A percentile compares a stretch with the other conserved stretches of the same genome.
Evolutionary conservation across 2,113 vertebrate genomes (phyloP).

Genomic region (Xiphias gladius): DNA sequence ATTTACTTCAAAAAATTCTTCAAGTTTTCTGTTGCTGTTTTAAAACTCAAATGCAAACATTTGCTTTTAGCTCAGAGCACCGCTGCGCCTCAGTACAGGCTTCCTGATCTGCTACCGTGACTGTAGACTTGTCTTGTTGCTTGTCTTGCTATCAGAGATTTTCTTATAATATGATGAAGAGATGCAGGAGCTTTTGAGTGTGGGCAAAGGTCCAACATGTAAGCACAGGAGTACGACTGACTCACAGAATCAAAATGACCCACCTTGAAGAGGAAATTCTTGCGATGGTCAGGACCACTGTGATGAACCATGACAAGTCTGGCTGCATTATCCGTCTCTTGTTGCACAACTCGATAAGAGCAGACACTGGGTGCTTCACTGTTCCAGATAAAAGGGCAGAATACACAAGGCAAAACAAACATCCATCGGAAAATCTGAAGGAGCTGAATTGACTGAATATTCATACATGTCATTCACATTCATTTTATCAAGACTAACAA

Average conservation of each 20-base stretch:
- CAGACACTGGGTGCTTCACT: conserved; percentile 99
- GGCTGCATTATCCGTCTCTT: conserved; percentile 95
- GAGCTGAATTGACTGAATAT: neutral
- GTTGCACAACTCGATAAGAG: conserved; percentile 96
- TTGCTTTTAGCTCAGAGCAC: too few relatives aligned
- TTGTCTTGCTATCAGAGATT: too few relatives aligned
- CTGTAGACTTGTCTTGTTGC: too few relatives aligned
- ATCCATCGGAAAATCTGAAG: too few relatives aligned
- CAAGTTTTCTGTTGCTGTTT: neutral
- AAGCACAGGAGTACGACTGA: neutral
- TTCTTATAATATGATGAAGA: too few relatives aligned
- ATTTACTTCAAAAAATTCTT: too few relatives aligned
- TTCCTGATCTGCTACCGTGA: too few relatives aligned
- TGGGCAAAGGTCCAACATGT: neutral
- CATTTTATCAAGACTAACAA: too few relatives aligned
- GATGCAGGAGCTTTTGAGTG: neutral
- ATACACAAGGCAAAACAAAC: neutral
- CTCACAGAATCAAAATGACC: neutral
- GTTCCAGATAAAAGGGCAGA: neutral
- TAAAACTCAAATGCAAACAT: too few relatives aligned
- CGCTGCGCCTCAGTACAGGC: too few relatives aligned
- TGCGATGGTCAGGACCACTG: conserved; percentile 97
- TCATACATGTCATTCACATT: neutral
- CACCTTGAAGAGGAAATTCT: conserved; percentile 98
- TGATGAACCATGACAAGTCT: conserved; percentile 96